Percentiles rank a stretch among this genome's conserved stretches.
Evolutionary conservation across 2,113 vertebrate genomes (phyloP).

Genomic region (Falco punctatus): DNA sequence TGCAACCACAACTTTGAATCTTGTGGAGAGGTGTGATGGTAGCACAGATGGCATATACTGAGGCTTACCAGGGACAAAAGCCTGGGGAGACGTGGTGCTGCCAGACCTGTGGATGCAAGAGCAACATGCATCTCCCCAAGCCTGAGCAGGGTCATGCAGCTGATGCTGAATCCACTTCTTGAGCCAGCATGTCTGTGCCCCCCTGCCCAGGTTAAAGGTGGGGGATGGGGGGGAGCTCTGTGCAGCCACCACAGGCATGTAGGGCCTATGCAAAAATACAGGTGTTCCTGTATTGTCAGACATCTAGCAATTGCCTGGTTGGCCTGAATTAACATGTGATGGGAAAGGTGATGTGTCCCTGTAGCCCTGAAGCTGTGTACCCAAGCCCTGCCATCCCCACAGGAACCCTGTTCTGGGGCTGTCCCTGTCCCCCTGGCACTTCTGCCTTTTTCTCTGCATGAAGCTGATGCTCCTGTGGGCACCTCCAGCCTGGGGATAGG

Average conservation of each 20-base stretch:
- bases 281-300: not conserved
- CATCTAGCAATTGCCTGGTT: accelerated
- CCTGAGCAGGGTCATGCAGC: not conserved
- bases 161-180: not conserved
- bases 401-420: not conserved
- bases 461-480: not conserved
- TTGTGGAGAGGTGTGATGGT: slow-evolving; percentile 8
- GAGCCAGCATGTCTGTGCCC: not conserved
- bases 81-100: not conserved
- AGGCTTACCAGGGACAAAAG: not conserved
- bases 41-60: slow-evolving; percentile 7
- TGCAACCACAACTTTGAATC: not conserved
- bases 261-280: not conserved
- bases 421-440: not conserved
- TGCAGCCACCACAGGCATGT: not conserved
- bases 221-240: accelerated
- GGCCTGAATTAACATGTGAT: not conserved
- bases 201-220: not conserved
- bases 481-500: not conserved
- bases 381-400: not conserved
- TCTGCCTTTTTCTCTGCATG: not conserved
- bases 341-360: not conserved
- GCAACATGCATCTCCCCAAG: not conserved
- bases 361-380: not conserved
- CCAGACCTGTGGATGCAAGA: not conserved